Evolutionary conservation across 2,113 vertebrate species (phyloP).

Genomic region (Bungarus multicinctus): DNA sequence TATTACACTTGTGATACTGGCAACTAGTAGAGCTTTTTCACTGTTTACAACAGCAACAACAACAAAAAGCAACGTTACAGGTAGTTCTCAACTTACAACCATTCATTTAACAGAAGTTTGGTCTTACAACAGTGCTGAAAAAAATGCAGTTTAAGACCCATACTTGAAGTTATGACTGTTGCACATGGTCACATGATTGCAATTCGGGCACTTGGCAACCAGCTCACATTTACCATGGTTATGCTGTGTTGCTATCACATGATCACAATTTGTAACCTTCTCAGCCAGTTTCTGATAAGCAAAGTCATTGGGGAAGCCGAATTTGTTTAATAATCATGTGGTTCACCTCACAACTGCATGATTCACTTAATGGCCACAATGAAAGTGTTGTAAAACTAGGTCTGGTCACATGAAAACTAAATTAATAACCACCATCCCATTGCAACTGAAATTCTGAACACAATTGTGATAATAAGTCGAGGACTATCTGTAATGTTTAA

Average conservation of each 20-base stretch:
- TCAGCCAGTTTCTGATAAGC: not conserved
- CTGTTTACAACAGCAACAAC: not conserved
- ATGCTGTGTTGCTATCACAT: not conserved
- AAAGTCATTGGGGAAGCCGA: not conserved
- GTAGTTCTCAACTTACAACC: not conserved
- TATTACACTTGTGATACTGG: not conserved
- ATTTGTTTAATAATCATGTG: not conserved
- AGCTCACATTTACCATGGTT: not conserved
- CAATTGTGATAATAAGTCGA: not conserved
- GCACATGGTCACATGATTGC: not conserved
- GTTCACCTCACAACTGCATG: not conserved
- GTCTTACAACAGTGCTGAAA: not conserved
- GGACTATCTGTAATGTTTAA: not conserved
- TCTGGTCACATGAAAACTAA: not conserved
- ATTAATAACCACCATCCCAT: not conserved
- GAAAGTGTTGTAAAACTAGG: no score
- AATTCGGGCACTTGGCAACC: not conserved
- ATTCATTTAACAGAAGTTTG: not conserved
- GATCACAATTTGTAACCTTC: not conserved
- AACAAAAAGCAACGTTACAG: not conserved
- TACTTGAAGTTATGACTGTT: not conserved
- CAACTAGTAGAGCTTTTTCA: not conserved
- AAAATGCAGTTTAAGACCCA: not conserved
- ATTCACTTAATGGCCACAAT: not conserved
- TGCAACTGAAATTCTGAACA: not conserved